Conservation (phyloP, 2,797 vertebrate species). For the Paedocypris micromegethes region DNA sequence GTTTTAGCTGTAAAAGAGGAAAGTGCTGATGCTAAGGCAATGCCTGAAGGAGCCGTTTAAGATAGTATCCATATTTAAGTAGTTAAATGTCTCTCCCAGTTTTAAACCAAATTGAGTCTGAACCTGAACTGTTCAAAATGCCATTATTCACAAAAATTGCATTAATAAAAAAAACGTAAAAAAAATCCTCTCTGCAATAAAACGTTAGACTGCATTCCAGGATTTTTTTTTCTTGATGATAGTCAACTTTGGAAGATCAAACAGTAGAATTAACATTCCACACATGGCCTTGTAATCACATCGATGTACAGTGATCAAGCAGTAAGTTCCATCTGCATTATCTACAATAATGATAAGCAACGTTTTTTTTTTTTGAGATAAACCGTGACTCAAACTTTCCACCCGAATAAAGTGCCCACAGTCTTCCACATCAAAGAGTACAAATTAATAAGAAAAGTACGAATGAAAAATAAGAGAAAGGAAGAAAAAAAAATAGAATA, state of each 20-base stretch:
- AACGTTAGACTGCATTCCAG: slow-evolving; percentile 1
- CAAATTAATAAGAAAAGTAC: slow-evolving; percentile 33
- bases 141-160: slow-evolving; percentile 38
- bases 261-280: slow-evolving; percentile 37
- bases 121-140: slow-evolving; percentile 49
- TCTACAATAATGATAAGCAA: slow-evolving; percentile 23
- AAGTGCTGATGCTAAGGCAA: slow-evolving; percentile 67
- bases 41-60: slow-evolving; percentile 70
- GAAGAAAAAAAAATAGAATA: slow-evolving; percentile 28
- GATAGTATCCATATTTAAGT: slow-evolving; percentile 72
- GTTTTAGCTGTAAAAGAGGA: slow-evolving; percentile 62
- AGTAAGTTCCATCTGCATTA: slow-evolving; percentile 31
- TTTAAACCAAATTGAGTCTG: slow-evolving; percentile 52
- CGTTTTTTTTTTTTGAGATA: slow-evolving; percentile 36
- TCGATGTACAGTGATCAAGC: slow-evolving; percentile 39
- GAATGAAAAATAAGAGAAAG: slow-evolving; percentile 32
- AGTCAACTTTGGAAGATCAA: slow-evolving; percentile 22
- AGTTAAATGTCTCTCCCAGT: slow-evolving; percentile 63
- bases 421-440: slow-evolving; percentile 40
- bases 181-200: slow-evolving; percentile 22
- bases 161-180: slow-evolving; percentile 45
- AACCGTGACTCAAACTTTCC: slow-evolving; percentile 32
- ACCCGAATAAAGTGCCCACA: slow-evolving; percentile 2
- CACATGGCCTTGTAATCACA: slow-evolving; percentile 23
- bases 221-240: slow-evolving; percentile 18